Percentiles rank a stretch among this genome's conserved stretches.
Conservation (phyloP, 2,113 vertebrate genomes). For the Siphamia tubifer region DNA sequence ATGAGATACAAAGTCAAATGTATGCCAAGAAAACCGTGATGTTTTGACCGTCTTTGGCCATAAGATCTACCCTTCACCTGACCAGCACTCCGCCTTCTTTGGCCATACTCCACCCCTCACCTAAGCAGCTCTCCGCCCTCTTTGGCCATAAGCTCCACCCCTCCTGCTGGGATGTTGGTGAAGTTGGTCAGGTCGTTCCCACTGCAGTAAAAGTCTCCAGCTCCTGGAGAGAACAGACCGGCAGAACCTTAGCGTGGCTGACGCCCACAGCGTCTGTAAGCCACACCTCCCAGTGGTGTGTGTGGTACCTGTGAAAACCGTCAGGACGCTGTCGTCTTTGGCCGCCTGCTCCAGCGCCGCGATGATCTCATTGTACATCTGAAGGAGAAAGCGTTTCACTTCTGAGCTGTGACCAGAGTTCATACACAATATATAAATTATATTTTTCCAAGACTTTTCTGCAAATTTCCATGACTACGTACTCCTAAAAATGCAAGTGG, state of each 20-base stretch:
- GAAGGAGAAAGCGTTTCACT: no score
- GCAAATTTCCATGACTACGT: no score
- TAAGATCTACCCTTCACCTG: no score
- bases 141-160: conserved; percentile 72
- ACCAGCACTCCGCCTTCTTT: no score
- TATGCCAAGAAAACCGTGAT: no score
- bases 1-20: no score
- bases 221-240: conserved; percentile 71
- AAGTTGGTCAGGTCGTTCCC: conserved; percentile 94
- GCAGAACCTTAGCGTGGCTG: neutral
- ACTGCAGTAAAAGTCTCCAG: conserved; percentile 91
- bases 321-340: conserved; percentile 83
- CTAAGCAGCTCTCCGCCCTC: conserved; percentile 70
- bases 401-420: no score
- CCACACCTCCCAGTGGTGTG: neutral
- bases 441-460: no score
- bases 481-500: no score
- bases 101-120: no score
- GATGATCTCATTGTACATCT: conserved; percentile 94
- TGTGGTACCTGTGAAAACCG: conserved; percentile 86
- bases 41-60: no score
- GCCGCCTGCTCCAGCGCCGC: conserved; percentile 86
- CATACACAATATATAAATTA: no score
- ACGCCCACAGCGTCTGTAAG: neutral
- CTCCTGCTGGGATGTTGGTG: conserved; percentile 51